Base-by-base conservation (phyloP, 2,113 vertebrate species). In the Epinephelus lanceolatus region DNA sequence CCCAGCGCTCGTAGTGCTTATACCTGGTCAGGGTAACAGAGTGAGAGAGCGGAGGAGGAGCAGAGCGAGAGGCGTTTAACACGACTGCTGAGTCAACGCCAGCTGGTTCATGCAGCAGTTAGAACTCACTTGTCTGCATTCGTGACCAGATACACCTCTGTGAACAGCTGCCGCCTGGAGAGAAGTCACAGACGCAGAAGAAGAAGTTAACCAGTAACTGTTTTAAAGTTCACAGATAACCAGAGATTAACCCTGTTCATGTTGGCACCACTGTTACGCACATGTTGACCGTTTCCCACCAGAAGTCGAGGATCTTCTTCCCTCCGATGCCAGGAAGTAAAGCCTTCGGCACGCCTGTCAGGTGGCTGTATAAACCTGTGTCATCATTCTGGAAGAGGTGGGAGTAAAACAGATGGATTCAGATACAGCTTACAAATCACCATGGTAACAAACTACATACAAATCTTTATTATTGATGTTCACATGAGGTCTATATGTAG, bases 231-330 rank as follows among this genome's bases (percentile, higher is more conserved):
- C 8, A 23, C 23, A 25, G 19, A 27, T 33, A 1, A 21, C 33
- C 2, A 61, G 27, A 55, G 3, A 6, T 37, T 0, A 17, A 52
- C 15, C n/a, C 27, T 17, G 21, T 19, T 70, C n/a, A 14, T 14
- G n/a, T 72, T 52, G 17, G 37, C 0, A 18, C 7, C 4, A n/a
- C 49, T 19, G 9, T 47, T 37, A 94, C 96, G 67, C 76, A 97
- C 96, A 91, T 95, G 83, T 96, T 96, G 60, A 97, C 95, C 0
- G 91, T 94, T 90, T 96, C 95, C 96, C 96, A 97, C 96, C 96
- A 97, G 75, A 96, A 97, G 78, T 97, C 96, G n/a, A 97, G 89
- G 63, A 97, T 96, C 86, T 96, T 97, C 90, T 94, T 96, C 5
- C 96, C 96, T 30, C 96, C 95, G 1, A 89, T 93, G n/a, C 96